A percentile compares a stretch with the other conserved stretches of the same genome.
Conservation (phyloP, 2,888 invertebrate genomes). For the Tricholauxania praeusta region DNA sequence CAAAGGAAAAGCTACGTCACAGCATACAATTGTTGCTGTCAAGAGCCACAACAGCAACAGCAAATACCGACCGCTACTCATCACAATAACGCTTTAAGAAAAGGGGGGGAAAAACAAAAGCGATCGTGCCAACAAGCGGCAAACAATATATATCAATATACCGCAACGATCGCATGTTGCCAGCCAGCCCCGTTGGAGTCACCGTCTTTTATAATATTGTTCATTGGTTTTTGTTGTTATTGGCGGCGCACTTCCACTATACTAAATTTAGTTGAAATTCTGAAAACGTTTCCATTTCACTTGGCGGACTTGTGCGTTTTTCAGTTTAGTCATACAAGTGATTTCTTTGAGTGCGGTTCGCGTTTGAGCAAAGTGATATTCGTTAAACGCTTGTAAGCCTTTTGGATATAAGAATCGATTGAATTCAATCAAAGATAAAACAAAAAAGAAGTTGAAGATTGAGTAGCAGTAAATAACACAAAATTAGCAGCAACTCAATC, state of each 20-base stretch:
- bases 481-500: background rate
- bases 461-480: background rate
- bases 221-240: background rate
- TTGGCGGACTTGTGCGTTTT: conserved; percentile 25
- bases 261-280: background rate
- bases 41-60: background rate
- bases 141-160: background rate
- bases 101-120: background rate
- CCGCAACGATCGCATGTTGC: background rate
- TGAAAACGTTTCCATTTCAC: too few species aligned
- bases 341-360: conserved; percentile 53
- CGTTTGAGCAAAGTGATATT: conserved; percentile 21
- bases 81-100: background rate
- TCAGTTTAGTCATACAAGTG: conserved; percentile 53
- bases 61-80: background rate
- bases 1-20: background rate
- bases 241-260: background rate
- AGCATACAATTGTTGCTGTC: background rate
- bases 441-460: background rate
- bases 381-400: too few species aligned
- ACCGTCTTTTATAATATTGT: background rate
- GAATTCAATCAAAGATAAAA: background rate
- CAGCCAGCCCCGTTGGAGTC: background rate
- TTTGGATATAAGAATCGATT: conserved; percentile 21
- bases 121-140: too few species aligned